Conservation (phyloP, 2,888 invertebrate species). For the Clistopyga incitator region DNA sequence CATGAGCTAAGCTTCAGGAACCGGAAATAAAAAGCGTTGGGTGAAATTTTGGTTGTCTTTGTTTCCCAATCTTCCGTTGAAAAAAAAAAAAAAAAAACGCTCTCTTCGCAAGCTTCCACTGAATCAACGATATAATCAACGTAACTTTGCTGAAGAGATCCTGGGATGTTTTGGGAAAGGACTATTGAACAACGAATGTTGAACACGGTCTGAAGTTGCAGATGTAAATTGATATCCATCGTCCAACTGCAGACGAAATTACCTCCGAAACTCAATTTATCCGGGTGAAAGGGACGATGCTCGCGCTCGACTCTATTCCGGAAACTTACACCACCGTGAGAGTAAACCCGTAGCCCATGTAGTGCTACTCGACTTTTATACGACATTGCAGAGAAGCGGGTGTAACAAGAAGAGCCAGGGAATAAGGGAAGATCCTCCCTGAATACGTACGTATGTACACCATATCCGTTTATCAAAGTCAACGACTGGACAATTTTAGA, state of each 20-base stretch:
- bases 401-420: conserved; percentile 19
- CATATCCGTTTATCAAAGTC: conserved; percentile 73
- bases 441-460: conserved; percentile 28
- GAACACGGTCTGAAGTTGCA: neutral
- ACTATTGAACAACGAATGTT: neutral
- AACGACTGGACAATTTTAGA: conserved; percentile 72
- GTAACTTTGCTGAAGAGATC: neutral
- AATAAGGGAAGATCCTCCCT: conserved; percentile 19
- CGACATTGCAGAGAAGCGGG: conserved; percentile 16
- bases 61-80: too few species aligned
- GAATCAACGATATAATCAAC: neutral
- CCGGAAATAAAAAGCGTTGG: too few species aligned
- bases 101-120: neutral
- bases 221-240: conserved; percentile 32
- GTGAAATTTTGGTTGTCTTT: too few species aligned
- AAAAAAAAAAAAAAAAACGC: too few species aligned
- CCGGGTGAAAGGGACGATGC: conserved; percentile 28
- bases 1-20: too few species aligned
- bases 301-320: conserved; percentile 12
- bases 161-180: neutral
- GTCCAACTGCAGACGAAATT: neutral
- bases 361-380: conserved; percentile 5
- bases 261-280: conserved; percentile 47
- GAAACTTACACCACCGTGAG: neutral
- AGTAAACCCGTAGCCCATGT: conserved; percentile 1